Base-by-base conservation (phyloP, 2,113 vertebrate genomes). In the Antechinus stuartii region DNA sequence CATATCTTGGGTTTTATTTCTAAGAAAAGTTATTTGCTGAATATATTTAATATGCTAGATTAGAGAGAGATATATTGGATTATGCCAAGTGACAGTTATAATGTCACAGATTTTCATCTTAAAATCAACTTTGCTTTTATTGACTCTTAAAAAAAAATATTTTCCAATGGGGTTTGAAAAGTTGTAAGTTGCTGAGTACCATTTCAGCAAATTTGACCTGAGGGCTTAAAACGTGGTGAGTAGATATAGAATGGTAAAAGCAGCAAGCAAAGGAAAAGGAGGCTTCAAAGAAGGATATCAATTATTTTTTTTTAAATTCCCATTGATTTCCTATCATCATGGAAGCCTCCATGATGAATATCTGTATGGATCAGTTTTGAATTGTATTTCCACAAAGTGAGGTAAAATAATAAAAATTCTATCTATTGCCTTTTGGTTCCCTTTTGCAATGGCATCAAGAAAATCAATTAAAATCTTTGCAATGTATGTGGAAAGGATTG, bases 401-500 rank as follows among this genome's bases (percentile, higher is more conserved):
- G 5, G 35, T 68, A 35, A 35, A 56, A 56, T 35, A 68, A 35
- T 35, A 30, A 61, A 68, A 68, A 68, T 68, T 9, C 30, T 68
- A 16, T 35, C 57, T 35, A 30, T 35, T 68, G 30, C 30, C 30
- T 35, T 68, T 68, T 12, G 35, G 11, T 7, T 68, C 12, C 30
- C 92, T 96, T n/a, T n/a, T 95, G 22, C 46, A 26, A 52, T 91
- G 92, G 91, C 1, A 91, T 90, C 42, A 50, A 91, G 42, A 91
- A 91, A 91, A 84, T 50, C 27, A 92, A 42, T 10, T 89, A 35
- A 54, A 92, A 95, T 47, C 22, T 76, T 42, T 14, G 89, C 42
- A 16, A n/a, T 16, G 26, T 54, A 92, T 42, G 84, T 22, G 68
- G 35, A 76, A 91, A 0, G 76, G 26, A 56, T 27, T 91, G 3